Base-by-base conservation (phyloP, 2,113 vertebrate species). In the Seriola aureovittata region DNA sequence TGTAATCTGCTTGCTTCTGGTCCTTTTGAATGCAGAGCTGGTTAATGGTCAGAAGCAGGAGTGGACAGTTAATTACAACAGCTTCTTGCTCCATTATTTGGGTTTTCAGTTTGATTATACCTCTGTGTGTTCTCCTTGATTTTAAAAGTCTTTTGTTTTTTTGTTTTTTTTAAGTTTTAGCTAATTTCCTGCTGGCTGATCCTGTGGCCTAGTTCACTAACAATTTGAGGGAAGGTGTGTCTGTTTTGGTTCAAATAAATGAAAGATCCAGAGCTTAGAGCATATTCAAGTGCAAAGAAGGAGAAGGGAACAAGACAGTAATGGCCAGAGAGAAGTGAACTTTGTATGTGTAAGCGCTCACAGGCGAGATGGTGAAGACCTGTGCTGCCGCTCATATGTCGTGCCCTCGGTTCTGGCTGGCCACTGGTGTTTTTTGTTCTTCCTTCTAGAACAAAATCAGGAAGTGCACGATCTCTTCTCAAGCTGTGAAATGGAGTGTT, bases 371-470 rank as follows among this genome's bases (percentile, higher is more conserved):
- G 29, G 60, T 21, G 34, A 29, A 67, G 68, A 62, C 65, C 9
- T 63, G 62, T n/a, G 38, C 74, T 63, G 66, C 74, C 66, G 70
- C 80, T 67, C 68, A 75, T 13, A 29, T 36, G 75, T 67, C 55
- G 70, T 63, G 79, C 79, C 84, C 81, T 63, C 69, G 25, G 66
- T 59, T 87, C 76, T 74, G 75, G 55, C 81, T 65, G 78, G 78
- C 79, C 54, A 23, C 38, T 36, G 23, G 74, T 73, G 82, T 89
- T 85, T 89, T 85, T 79, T 2, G 21, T 76, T 86, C 88, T 92
- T 92, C 88, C 88, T 84, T 62, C 21, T 75, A 42, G 73, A 91
- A 92, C 88, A 93, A 94, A 93, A 91, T 83, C 80, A 92, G 90
- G 91, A 93, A 93, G 91, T 86, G 70, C 74, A 9, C 57, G 17